Percentiles rank a stretch among this genome's conserved stretches.
Conservation (phyloP, 2,888 invertebrate genomes). For the Ferdinandea cuprea region DNA sequence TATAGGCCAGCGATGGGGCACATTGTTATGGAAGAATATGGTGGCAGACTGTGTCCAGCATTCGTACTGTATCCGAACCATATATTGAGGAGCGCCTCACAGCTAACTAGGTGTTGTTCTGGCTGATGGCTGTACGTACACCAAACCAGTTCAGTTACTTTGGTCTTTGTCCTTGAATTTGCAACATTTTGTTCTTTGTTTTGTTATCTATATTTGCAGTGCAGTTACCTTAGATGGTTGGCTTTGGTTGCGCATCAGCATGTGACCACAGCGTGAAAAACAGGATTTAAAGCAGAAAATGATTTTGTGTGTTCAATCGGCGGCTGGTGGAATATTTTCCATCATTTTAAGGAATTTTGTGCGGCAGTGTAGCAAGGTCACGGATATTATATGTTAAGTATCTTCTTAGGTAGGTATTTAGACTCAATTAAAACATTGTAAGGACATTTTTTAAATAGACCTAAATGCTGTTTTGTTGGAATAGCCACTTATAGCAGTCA, state of each 20-base stretch:
- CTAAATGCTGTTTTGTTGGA: no score
- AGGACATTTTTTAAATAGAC: no score
- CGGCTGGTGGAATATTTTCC: background rate
- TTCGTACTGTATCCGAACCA: background rate
- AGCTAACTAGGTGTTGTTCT: background rate
- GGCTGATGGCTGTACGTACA: background rate
- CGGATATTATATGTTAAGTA: no score
- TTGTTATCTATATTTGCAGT: background rate
- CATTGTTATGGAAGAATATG: background rate
- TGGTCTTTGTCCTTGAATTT: slow-evolving; percentile 55
- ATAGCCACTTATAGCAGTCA: no score
- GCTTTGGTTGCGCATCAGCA: slow-evolving; percentile 31
- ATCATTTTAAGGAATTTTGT: no score
- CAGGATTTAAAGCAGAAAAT: slow-evolving; percentile 40
- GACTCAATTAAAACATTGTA: no score
- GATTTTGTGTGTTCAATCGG: background rate
- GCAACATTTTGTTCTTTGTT: slow-evolving; percentile 14
- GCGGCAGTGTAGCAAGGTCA: no score
- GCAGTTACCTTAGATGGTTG: background rate
- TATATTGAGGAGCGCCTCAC: slow-evolving; percentile 28
- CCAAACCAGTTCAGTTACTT: slow-evolving; percentile 64
- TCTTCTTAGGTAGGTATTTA: no score
- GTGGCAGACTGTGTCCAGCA: background rate
- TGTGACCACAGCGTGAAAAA: slow-evolving; percentile 40
- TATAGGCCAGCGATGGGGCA: slow-evolving; percentile 46